Base-by-base conservation (phyloP, 2,797 vertebrate species). In the Aplochiton taeniatus region DNA sequence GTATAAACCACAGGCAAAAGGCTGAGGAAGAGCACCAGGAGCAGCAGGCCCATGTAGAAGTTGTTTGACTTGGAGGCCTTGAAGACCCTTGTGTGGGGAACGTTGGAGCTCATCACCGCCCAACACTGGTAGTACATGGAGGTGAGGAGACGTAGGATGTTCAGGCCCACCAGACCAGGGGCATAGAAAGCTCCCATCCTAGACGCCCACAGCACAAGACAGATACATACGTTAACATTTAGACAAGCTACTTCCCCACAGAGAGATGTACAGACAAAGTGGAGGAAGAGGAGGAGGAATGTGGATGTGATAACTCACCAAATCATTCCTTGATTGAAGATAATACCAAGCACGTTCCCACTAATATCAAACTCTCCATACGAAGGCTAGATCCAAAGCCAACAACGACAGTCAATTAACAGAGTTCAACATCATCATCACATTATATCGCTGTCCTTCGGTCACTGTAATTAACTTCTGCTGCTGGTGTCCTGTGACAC, bases 321-420 rank as follows among this genome's bases (percentile, higher is more conserved):
- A 85, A 99, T 99, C 97, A 98, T 98, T 74, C 97, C 97, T 92
- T 99, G 97, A 87, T 98, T 98, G 91, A 99, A 99, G 88, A 99
- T 81, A 61, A 99, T 90, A 14, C 97, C 95, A 18, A 99, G 86
- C 59, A 99, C 97, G 12, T 98, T 98, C 63, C 95, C 96, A 6
- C 97, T 98, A 45, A 98, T 98, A 82, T 98, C 96, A 83, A 98
- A 98, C 78, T 98, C 96, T 1, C 85, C 94, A 42, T 99, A 98
- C 1, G 97, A 98, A 0, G 97, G 97, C 97, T 98, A 67, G 11
- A 84, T 31, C 31, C 31, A 77, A 41, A n/a, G 56, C 17, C 52
- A 78, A 76, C 65, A 85, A 31, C 31, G 3, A 31, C 31, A 6
- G 6, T 31, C 31, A 31, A 31, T 6, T 6, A 31, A 31, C 31